Evolutionary conservation across 2,797 vertebrate species (phyloP), one percentile per base, ranked within the genome.

Genomic region (Tenualosa ilisha): DNA sequence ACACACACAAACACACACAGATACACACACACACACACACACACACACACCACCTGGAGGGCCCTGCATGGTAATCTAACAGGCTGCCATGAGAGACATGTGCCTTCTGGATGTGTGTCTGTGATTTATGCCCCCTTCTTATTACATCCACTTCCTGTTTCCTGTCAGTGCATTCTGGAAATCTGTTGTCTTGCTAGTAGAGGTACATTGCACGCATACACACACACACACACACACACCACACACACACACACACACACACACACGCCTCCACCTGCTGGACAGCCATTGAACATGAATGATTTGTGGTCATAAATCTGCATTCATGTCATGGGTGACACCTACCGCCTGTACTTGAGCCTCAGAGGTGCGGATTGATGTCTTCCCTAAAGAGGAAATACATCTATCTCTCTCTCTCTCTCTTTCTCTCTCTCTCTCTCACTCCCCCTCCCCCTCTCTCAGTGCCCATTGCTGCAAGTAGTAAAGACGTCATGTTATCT

Each of bases 221-320:
- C 3, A 31, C 31, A 1, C 31, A 65, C 17, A 56, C 37, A 40
- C 68, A 20, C 68, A 75, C 68, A 11, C 61, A 65, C 61, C 50
- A 51, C 3, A 6, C 72, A 46, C 5, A 0, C 17, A 43, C 72
- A 17, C 3, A 31, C 31, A 1, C 31, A 65, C 17, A 56, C 37
- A 40, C 68, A 20, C 68, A 75, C 68, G 68, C 72, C 17, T 20
- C 72, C 26, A 20, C 59, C n/a, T 24, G 59, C 59, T 11, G 59
- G 59, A 63, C 40, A 79, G 72, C 72, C 40, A 37, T 20, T 43
- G 40, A 46, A 22, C 72, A 0, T 46, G 37, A 46, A 15, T 46
- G 37, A 79, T 79, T 79, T 79, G 72, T 43, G 40, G 40, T 37
- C 15, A 79, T 79, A 79, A 79, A 79, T 79, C 72, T 79, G 72